Percentiles rank a stretch among this genome's conserved stretches.
These are phyloP conservation scores for Zaprionus kolodkinae DNA, from an alignment of 1,140 invertebrate species.

Conservation along the genomic window DNA sequence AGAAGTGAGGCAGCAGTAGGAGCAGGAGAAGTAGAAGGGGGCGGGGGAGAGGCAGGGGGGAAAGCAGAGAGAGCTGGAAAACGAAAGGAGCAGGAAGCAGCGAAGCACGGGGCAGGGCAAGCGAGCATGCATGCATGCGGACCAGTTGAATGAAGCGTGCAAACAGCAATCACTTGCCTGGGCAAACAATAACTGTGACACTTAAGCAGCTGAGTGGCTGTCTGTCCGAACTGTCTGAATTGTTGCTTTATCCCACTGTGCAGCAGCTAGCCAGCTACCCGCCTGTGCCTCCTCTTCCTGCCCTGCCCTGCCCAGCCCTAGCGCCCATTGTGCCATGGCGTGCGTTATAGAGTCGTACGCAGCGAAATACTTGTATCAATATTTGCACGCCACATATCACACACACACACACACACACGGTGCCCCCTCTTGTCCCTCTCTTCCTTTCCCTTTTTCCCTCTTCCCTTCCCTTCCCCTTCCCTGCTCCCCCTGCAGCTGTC, in stretches of 20 bases:
- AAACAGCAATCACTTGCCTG: conserved; percentile 76
- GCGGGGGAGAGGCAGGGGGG: background rate
- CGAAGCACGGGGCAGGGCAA: no score
- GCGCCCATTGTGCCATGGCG: background rate
- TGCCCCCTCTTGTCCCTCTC: no score
- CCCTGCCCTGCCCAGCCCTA: background rate
- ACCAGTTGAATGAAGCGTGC: conserved; percentile 8
- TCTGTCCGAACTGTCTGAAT: conserved; percentile 10
- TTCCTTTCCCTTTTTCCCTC: conserved; percentile 3
- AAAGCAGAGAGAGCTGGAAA: no score
- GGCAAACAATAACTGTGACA: conserved; percentile 70
- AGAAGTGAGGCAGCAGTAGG: background rate
- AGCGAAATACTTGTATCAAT: conserved; percentile 64
- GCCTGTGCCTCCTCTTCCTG: no score
- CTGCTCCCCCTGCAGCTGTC: background rate
- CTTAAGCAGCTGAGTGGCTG: conserved; percentile 56
- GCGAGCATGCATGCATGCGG: no score
- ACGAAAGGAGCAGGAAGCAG: no score
- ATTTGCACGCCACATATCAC: conserved; percentile 72
- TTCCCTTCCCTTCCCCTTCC: background rate
- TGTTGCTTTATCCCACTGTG: conserved; percentile 1
- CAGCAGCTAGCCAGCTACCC: background rate
- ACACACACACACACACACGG: conserved; percentile 7
- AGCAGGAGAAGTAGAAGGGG: background rate
- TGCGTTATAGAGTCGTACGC: conserved; percentile 12